These are phyloP conservation scores for Crotalus helleri DNA, from an alignment of 2,113 vertebrate species.

Conservation along the genomic window DNA sequence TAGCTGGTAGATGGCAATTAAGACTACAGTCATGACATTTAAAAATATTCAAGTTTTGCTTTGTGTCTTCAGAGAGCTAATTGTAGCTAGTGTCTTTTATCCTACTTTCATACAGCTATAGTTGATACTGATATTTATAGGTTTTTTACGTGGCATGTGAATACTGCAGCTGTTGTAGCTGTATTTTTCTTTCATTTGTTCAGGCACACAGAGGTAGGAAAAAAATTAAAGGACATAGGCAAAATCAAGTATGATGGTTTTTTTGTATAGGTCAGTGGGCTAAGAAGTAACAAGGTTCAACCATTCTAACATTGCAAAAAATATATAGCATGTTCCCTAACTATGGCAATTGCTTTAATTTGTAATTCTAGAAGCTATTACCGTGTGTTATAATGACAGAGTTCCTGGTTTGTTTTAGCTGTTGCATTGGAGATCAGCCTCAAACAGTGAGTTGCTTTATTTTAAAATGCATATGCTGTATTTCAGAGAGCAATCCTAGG, in stretches of 20 bases:
- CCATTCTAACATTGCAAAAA: background rate
- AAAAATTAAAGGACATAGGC: background rate
- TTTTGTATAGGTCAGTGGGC: background rate
- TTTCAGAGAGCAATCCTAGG: background rate
- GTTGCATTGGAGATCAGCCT: constrained; percentile 81
- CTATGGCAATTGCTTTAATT: constrained; percentile 10
- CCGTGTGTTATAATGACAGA: constrained; percentile 78
- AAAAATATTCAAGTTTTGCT: background rate
- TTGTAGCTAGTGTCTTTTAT: background rate
- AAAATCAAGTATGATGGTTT: background rate
- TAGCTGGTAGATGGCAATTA: background rate
- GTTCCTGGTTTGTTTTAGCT: constrained; percentile 69
- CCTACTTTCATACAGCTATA: background rate
- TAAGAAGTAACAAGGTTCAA: background rate
- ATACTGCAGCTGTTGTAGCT: background rate
- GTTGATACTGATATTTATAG: background rate
- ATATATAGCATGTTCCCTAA: background rate
- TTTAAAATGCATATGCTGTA: background rate
- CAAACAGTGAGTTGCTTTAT: constrained; percentile 77
- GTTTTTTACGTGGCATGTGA: background rate
- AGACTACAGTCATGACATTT: background rate
- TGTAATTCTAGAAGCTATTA: background rate
- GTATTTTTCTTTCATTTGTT: background rate
- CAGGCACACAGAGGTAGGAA: background rate
- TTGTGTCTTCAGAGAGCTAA: background rate